These are phyloP conservation scores for Callaeas wilsoni DNA, from an alignment of 2,113 vertebrate genomes.

Conservation along the genomic window DNA sequence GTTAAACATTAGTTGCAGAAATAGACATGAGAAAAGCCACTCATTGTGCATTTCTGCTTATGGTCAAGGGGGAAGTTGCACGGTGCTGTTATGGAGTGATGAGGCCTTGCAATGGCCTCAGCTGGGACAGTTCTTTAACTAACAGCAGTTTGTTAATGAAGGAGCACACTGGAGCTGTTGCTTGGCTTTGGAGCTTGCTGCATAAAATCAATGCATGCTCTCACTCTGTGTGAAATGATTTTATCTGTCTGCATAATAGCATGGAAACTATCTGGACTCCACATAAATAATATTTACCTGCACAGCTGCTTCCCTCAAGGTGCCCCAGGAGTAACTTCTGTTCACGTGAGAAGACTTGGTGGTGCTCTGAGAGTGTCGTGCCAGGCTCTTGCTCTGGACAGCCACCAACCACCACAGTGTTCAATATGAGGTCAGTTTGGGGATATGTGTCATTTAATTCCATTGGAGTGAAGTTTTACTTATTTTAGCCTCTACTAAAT, in stretches of 20 bases:
- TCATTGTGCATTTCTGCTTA: not conserved
- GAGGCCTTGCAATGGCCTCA: not conserved
- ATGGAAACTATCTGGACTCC: not conserved
- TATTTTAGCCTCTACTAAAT: not conserved
- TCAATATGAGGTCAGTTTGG: not conserved
- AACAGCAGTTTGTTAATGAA: not conserved
- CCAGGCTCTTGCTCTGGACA: not conserved
- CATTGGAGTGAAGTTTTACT: not conserved
- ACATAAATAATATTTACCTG: not conserved
- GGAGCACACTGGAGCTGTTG: not conserved
- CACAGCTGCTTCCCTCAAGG: not conserved
- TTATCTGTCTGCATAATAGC: not conserved
- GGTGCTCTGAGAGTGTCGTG: not conserved
- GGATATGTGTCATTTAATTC: not conserved
- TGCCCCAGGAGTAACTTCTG: not conserved
- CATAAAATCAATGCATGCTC: not conserved
- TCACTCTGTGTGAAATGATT: not conserved
- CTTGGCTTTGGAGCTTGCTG: not conserved
- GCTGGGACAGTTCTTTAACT: not conserved
- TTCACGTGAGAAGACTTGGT: not conserved
- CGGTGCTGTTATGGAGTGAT: not conserved
- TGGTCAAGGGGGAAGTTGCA: not conserved
- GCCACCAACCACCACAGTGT: not conserved
- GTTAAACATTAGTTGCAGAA: not conserved
- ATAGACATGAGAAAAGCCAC: not conserved